These are phyloP conservation scores for Acanthiza pusilla DNA, from an alignment of 2,797 vertebrate species.

Conservation along the genomic window DNA sequence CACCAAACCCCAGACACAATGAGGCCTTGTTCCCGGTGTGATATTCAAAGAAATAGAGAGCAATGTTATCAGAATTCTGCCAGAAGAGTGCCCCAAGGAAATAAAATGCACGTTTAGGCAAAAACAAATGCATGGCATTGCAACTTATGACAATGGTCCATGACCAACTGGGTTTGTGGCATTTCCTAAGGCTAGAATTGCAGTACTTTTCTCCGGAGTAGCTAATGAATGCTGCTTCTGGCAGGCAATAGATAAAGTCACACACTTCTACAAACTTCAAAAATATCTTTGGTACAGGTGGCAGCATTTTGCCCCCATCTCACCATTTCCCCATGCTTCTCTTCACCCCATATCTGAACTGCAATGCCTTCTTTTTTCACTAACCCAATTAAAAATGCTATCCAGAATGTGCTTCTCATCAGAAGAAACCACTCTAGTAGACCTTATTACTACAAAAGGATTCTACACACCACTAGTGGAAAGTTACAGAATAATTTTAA, in stretches of 20 bases:
- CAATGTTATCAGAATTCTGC: neutral
- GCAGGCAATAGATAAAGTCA: neutral
- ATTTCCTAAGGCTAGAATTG: neutral
- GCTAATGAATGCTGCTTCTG: neutral
- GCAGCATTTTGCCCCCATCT: neutral
- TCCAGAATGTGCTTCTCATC: neutral
- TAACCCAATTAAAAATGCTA: neutral
- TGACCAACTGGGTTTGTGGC: fast-evolving
- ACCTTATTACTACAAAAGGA: neutral
- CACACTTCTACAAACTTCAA: neutral
- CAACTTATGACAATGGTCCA: neutral
- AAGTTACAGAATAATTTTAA: neutral
- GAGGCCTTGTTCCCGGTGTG: neutral
- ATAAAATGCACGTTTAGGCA: fast-evolving
- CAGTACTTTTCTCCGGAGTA: neutral
- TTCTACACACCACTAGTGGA: neutral
- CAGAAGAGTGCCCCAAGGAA: neutral
- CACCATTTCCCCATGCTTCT: neutral
- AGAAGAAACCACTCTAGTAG: neutral
- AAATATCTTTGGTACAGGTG: neutral
- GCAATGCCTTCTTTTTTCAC: neutral
- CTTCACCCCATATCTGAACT: neutral
- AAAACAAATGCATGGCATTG: neutral
- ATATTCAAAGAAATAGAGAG: neutral
- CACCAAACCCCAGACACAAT: neutral